Base-by-base conservation (phyloP, 2,888 invertebrate genomes). In the Drosophila lacicola region DNA sequence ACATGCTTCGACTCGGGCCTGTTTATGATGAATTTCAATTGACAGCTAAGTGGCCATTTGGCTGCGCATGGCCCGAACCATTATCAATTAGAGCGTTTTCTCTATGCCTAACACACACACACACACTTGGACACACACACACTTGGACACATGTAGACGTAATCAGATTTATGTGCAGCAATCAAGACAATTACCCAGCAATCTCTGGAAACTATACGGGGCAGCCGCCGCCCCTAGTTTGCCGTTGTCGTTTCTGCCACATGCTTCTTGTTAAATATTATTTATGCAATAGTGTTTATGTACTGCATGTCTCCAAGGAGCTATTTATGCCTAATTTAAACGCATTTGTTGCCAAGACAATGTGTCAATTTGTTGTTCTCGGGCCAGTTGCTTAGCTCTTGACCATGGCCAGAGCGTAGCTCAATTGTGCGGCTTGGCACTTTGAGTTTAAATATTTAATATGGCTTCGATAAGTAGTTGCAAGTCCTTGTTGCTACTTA, bases 31-130 rank as follows among this genome's bases (percentile, higher is more conserved):
- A 65, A 85, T 84, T 72, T 69, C 70, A 77, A 85, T 77, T 82
- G 76, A 68, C 65, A 77, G 76, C 63, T 57, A 65, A 72, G 68
- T 78, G 70, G 63, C 70, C 58, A 64, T 73, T 67, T 67, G 60
- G 61, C 56, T 51, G 39, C 44, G 60, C 45, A 49, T 53, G 55
- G 62, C 57, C 69, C 29, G 46, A 54, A 61, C 55, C 68, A 73
- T 77, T 85, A 85, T 85, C 85, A 87, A 85, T 88, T 88, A 88
- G 80, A 77, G 53, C 68, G 50, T 57, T 74, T 72, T 75, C 56
- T 57, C 41, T 36, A 45, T 68, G 57, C 45, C 25, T 17, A 50
- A 41, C 11, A 39, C 29, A 50, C 45, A 47, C 19, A 68, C 33
- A 39, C 19, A 45, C 21, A 56, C 66, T 36, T 42, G 57, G 21